Evolutionary conservation across 2,113 vertebrate species (phyloP), one percentile per base, ranked within the genome.

Genomic region (Ahaetulla prasina): DNA sequence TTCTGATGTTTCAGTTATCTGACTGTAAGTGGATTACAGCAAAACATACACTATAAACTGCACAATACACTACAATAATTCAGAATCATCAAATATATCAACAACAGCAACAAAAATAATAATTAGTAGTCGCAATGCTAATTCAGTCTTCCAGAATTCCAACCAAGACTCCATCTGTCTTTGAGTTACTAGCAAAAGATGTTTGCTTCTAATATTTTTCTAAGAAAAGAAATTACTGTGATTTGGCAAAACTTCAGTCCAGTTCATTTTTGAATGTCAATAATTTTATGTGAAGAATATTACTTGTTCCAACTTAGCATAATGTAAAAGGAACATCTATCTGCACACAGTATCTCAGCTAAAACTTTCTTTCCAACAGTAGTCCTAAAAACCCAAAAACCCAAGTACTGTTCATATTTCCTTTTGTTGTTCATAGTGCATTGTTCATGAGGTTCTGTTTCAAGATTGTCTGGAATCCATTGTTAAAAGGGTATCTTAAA

Each of bases 231-330:
- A 47, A n/a, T 35, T 74, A 35, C 74, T 80, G 16, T 47, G 49
- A 88, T 52, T 88, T 60, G 63, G 55, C 63, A 74, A 95, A 89
- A 4, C 74, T n/a, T 88, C 87, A 92, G 53, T 4, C 35, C 68
- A 49, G 14, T 0, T 0, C 23, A 60, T 63, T 89, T 60, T 1
- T 25, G 47, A 90, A 5, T 35, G 89, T 91, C 4, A 87, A 43
- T 68, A 39, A 74, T 63, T 53, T 0, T 86, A 55, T 47, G 1
- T 35, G 85, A 25, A 91, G n/a, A 43, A 18, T 86, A 3, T 85
- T 12, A 2, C 9, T 3, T 2, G 91, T 30, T 53, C 88, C 91
- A 43, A 23, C 2, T 27, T 85, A 90, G 47, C 43, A 85, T 57
- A 1, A 1, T 92, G 10, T 84, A 39, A 53, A 49, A 8, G 27